A percentile compares a stretch with the other conserved stretches of the same genome.
These are phyloP conservation scores for Geodia barretti DNA, from an alignment of 37 sponge, comb jelly and placozoan genomes.

Conservation along the genomic window DNA sequence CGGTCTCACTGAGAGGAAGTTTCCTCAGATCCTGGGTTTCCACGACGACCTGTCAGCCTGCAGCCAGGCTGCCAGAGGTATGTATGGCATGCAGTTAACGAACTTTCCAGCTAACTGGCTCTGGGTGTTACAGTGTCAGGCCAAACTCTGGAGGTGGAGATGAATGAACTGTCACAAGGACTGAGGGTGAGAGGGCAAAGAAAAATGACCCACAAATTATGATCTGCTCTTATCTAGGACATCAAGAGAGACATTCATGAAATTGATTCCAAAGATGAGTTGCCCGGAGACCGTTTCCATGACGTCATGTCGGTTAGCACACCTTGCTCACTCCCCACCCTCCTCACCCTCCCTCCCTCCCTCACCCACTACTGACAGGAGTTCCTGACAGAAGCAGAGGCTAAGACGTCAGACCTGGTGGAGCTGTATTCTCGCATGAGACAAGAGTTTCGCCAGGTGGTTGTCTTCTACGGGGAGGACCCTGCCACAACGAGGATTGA, in stretches of 20 bases:
- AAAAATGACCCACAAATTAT: too few relatives aligned
- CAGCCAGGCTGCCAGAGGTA: slow-evolving; percentile 71
- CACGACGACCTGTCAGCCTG: slow-evolving; percentile 40
- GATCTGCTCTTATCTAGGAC: too few relatives aligned
- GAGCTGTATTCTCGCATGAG: slow-evolving; percentile 53
- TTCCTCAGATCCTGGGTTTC: slow-evolving; percentile 56
- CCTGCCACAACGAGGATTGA: slow-evolving; percentile 61
- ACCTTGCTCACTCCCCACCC: background rate
- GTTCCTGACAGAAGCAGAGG: slow-evolving; percentile 60
- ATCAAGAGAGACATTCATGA: slow-evolving; percentile 38
- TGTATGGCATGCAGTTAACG: background rate
- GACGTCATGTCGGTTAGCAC: slow-evolving; percentile 72
- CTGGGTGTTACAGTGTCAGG: slow-evolving; percentile 72
- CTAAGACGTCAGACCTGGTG: slow-evolving; percentile 26
- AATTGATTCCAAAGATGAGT: slow-evolving; percentile 15
- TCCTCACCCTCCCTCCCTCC: background rate
- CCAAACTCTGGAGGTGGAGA: slow-evolving; percentile 71
- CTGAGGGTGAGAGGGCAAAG: slow-evolving; percentile 55
- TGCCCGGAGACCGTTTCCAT: slow-evolving; percentile 54
- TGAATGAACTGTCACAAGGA: slow-evolving; percentile 60
- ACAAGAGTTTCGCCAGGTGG: slow-evolving; percentile 47
- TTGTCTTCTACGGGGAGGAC: slow-evolving; percentile 80
- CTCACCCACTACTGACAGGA: slow-evolving; percentile 39
- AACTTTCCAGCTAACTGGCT: background rate
- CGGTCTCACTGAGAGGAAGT: slow-evolving; percentile 63